Percentiles rank a stretch among this genome's conserved stretches.
These are phyloP conservation scores for Pseudoips prasinana DNA, from an alignment of 2,888 invertebrate species.

Conservation along the genomic window DNA sequence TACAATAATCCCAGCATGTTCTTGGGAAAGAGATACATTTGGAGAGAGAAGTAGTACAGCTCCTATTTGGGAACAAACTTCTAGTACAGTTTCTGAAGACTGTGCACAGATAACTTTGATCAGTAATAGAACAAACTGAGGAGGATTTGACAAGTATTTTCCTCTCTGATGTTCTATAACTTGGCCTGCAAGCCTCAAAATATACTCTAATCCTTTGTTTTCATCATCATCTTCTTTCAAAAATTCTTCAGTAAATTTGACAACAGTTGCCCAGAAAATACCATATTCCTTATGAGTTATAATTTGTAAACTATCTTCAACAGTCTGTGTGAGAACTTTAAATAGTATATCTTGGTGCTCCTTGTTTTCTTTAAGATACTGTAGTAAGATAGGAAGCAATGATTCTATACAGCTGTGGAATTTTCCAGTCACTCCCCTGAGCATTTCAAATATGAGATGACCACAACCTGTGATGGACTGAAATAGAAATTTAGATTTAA, in stretches of 20 bases:
- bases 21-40: conserved; percentile 85
- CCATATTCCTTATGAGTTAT: conserved; percentile 84
- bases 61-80: conserved; percentile 79
- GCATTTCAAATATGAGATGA: conserved; percentile 92
- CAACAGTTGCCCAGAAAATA: conserved; percentile 84
- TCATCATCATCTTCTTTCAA: conserved; percentile 56
- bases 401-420: conserved; percentile 92
- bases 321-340: conserved; percentile 84
- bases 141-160: conserved; percentile 82
- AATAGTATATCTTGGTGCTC: conserved; percentile 81
- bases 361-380: conserved; percentile 78
- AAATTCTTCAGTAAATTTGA: conserved; percentile 59
- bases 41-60: conserved; percentile 82
- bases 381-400: conserved; percentile 86
- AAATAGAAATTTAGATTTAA: background rate
- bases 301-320: conserved; percentile 83
- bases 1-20: conserved; percentile 86
- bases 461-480: conserved; percentile 91
- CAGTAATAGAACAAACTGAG: conserved; percentile 82
- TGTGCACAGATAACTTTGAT: conserved; percentile 73
- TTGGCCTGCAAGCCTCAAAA: conserved; percentile 83
- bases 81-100: conserved; percentile 68
- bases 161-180: conserved; percentile 85
- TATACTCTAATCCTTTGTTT: conserved; percentile 59
- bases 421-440: conserved; percentile 90